Base-by-base conservation (phyloP, 2,797 vertebrate species). In the Dromococcyx pavoninus region DNA sequence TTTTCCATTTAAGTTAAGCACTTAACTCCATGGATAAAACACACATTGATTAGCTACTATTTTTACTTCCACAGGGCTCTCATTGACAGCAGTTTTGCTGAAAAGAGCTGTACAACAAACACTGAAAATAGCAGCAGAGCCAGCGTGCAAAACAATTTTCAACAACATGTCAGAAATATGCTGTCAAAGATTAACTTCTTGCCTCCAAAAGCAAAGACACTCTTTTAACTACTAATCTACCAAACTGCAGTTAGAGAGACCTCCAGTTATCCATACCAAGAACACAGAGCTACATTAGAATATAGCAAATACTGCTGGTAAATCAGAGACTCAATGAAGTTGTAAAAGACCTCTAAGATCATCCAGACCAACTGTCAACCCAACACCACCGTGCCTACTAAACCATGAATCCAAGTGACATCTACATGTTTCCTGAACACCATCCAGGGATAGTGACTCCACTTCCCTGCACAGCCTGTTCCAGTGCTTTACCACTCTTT, bases 161-260 rank as follows among this genome's bases (percentile, higher is more conserved):
- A 87, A 58, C 9, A 65, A 75, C 30, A 25, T 0, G 4, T 50
- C 64, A 83, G 57, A 86, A 81, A 86, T 7, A 13, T 1, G 1
- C 37, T 83, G 81, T 56, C 71, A 57, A 85, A 91, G 56, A 86
- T 75, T 66, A 79, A 76, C 53, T 87, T 88, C 76, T 58, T 73
- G 43, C n/a, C 72, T 78, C 39, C 24, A 76, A 71, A 85, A 79
- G 44, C 74, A 54, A 32, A 78, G 65, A 33, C 5, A 25, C 9
- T n/a, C 27, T 60, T 43, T 73, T 69, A 84, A 89, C 46, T 53
- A 17, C 22, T 91, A 2, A 88, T 44, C 87, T 76, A 32, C 65
- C 44, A 41, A 69, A 41, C 14, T 32, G 28, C 9, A 44, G 7
- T 15, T 46, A 33, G 5, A 70, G 27, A 64, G 18, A 65, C 3